Percentiles rank a stretch among this genome's conserved stretches.
phyloP scores from a whole-genome alignment of 2,797 vertebrate genomes.

The Chaenodraco wilsoni region DNA sequence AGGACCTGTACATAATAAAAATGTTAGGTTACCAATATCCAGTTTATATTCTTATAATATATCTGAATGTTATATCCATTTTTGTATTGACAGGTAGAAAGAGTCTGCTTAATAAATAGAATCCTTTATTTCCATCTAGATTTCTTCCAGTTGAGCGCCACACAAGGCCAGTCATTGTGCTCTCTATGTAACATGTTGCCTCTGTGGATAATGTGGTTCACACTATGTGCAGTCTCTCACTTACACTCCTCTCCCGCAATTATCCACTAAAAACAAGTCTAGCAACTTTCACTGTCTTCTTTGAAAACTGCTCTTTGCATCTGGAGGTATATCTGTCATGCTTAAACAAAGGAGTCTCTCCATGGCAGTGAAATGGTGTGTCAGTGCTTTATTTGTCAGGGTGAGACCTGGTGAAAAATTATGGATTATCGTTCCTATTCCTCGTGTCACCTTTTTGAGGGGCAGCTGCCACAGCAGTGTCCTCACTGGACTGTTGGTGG shows the following conservation, averaged over 20 bases:
- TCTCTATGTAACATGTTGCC: constrained; percentile 27
- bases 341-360: constrained; percentile 18
- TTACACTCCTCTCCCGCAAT: constrained; percentile 36
- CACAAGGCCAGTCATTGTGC: constrained; percentile 41
- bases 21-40: not conserved
- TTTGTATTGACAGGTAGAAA: constrained; percentile 9
- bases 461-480: constrained; percentile 47
- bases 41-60: not conserved
- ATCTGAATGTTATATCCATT: constrained; percentile 12
- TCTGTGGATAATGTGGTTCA: constrained; percentile 48
- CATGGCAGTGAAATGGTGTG: constrained; percentile 14
- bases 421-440: constrained; percentile 55
- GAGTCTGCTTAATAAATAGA: constrained; percentile 24
- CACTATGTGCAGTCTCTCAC: constrained; percentile 34
- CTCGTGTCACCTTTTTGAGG: constrained; percentile 49
- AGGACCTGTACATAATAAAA: not conserved
- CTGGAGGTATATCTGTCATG: not conserved
- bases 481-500: constrained; percentile 56
- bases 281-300: constrained; percentile 29
- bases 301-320: not conserved
- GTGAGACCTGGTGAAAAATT: constrained; percentile 34
- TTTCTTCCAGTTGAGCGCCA: constrained; percentile 16
- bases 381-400: constrained; percentile 36
- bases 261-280: constrained; percentile 36
- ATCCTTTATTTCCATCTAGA: constrained; percentile 42